A percentile compares a stretch with the other conserved stretches of the same genome.
Conservation (phyloP, 1,140 invertebrate species). For the Bombus breviceps region DNA sequence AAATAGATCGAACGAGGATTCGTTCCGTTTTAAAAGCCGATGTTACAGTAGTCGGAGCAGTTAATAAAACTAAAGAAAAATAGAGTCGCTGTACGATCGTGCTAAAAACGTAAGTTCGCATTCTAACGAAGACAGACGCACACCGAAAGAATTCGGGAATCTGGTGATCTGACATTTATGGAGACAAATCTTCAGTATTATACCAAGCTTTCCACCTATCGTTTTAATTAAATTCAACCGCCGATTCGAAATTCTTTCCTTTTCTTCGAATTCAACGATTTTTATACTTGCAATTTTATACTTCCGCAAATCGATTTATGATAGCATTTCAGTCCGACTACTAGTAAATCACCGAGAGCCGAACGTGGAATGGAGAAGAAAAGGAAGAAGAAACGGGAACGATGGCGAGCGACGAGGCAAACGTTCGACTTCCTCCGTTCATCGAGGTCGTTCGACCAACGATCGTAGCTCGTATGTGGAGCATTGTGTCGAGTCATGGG, state of each 20-base stretch:
- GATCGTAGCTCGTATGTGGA: constrained; percentile 29
- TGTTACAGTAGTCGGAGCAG: background rate
- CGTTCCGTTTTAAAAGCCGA: background rate
- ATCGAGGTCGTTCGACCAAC: constrained; percentile 14
- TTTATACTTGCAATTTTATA: background rate
- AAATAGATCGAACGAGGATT: constrained; percentile 27
- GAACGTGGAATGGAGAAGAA: no score
- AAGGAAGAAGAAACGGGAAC: background rate
- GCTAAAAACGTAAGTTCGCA: constrained; percentile 2
- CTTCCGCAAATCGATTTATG: background rate
- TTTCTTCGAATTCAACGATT: background rate
- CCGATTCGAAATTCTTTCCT: background rate
- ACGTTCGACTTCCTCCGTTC: background rate
- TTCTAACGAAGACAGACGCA: no score
- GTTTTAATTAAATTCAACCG: background rate
- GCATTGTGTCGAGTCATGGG: constrained; percentile 50
- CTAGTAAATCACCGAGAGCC: background rate
- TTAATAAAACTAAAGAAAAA: background rate
- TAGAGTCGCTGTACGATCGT: background rate
- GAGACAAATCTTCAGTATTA: no score
- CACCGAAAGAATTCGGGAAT: no score
- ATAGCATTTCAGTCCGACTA: background rate
- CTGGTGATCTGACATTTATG: no score
- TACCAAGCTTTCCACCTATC: background rate
- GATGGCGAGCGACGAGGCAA: no score